Evolutionary conservation across 2,797 vertebrate genomes (phyloP), one percentile per base, ranked within the genome.

Genomic region (Paramormyrops hopkinsi): DNA sequence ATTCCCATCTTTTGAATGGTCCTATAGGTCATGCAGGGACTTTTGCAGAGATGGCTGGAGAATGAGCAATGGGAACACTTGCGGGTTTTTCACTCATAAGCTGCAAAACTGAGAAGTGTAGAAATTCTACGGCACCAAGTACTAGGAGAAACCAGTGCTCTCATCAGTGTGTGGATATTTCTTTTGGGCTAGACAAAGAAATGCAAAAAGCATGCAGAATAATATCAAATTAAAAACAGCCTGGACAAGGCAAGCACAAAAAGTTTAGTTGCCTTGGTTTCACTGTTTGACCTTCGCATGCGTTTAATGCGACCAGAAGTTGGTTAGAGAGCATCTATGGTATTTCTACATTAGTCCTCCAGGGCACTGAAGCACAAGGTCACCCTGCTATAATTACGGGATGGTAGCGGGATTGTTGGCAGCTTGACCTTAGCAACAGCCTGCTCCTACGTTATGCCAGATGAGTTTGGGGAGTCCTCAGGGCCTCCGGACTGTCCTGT

Each of bases 401-500:
- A 54, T 65, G 59, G 44, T 37, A 76, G 19, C 46, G 3, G 14
- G 83, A 79, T 37, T n/a, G 29, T 11, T 82, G 50, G 56, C 33
- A 86, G 83, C 9, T 7, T 76, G 65, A 54, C 84, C 89, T 76
- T 56, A 12, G 62, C 62, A 89, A 56, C 56, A 46, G 19, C 14
- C 29, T 41, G 37, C 33, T 25, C 37, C 44, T 37, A 33, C 50
- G 33, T 44, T 22, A 41, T 12, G 25, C 48, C 48, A 48, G 87
- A 19, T 65, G 17, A 11, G 83, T 88, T 62, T 17, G 17, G 22
- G 50, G 59, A 59, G 87, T 92, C 92, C 89, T 17, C 86, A 85
- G 76, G 91, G 88, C 92, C 79, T 91, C 59, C 86, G 89, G 46
- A 87, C 87, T 84, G 44, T 89, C 51, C 69, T 88, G 86, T 17